Conservation (phyloP, 1,140 invertebrate genomes). For the Nebria ingens region DNA sequence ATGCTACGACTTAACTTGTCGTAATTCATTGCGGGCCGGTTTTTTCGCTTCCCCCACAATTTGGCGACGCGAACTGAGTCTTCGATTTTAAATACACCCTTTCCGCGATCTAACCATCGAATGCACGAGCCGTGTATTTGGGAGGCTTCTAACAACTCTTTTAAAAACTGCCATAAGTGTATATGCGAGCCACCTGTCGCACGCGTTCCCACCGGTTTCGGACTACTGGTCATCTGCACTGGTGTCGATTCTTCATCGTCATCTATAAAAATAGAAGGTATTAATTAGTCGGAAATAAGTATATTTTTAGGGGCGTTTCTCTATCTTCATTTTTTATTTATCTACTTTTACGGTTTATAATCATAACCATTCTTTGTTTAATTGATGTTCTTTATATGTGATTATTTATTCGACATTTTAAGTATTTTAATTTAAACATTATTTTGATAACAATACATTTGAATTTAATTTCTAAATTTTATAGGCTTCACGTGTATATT, state of each 20-base stretch:
- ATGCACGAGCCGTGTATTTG: constrained; percentile 85
- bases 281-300: too few species aligned
- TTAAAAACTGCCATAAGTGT: constrained; percentile 98
- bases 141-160: constrained; percentile 83
- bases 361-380: too few species aligned
- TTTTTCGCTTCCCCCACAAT: constrained; percentile 95
- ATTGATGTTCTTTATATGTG: too few species aligned
- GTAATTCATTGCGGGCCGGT: constrained; percentile 98
- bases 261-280: constrained; percentile 34
- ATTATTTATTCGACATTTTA: too few species aligned
- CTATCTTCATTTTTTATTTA: too few species aligned
- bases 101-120: constrained; percentile 87
- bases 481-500: too few species aligned
- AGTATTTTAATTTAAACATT: too few species aligned
- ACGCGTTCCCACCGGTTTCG: constrained; percentile 10
- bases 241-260: constrained; percentile 41
- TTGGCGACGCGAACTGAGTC: constrained; percentile 92
- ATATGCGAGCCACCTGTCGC: constrained; percentile 67
- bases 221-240: constrained; percentile 20
- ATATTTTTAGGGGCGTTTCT: too few species aligned
- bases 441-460: too few species aligned
- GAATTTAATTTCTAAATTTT: too few species aligned
- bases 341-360: too few species aligned
- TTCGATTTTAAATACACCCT: constrained; percentile 98
- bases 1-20: constrained; percentile 97